These are phyloP conservation scores for Macropus fuliginosus DNA, from an alignment of 2,797 vertebrate species.

Conservation along the genomic window DNA sequence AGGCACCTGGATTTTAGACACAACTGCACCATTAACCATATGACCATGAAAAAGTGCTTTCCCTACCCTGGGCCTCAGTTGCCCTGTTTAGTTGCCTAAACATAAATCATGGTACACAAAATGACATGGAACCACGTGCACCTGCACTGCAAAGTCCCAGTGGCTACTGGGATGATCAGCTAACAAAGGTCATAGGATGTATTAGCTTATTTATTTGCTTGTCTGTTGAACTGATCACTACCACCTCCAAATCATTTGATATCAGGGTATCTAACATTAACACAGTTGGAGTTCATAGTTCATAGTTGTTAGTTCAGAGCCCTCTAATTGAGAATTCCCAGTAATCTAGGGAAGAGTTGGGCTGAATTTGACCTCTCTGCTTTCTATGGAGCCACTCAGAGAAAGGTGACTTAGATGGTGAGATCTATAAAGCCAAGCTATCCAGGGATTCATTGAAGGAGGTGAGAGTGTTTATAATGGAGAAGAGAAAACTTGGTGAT, in stretches of 20 bases:
- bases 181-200: not conserved
- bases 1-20: not conserved
- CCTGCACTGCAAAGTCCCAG: not conserved
- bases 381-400: not conserved
- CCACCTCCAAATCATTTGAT: fast-evolving
- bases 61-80: not conserved
- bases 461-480: not conserved
- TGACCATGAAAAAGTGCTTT: not conserved
- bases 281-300: not conserved
- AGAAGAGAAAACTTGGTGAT: not conserved
- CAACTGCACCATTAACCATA: not conserved
- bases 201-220: not conserved
- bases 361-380: not conserved
- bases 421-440: not conserved
- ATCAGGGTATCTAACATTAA: not conserved
- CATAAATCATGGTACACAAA: not conserved
- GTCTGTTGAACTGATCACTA: not conserved
- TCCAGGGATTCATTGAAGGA: not conserved
- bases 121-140: not conserved
- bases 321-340: slow-evolving; percentile 3
- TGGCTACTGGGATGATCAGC: not conserved
- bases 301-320: not conserved
- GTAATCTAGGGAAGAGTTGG: not conserved
- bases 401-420: no score
- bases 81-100: not conserved